Conservation (phyloP, 2,888 invertebrate species). For the Hydrotaea diabolus region DNA sequence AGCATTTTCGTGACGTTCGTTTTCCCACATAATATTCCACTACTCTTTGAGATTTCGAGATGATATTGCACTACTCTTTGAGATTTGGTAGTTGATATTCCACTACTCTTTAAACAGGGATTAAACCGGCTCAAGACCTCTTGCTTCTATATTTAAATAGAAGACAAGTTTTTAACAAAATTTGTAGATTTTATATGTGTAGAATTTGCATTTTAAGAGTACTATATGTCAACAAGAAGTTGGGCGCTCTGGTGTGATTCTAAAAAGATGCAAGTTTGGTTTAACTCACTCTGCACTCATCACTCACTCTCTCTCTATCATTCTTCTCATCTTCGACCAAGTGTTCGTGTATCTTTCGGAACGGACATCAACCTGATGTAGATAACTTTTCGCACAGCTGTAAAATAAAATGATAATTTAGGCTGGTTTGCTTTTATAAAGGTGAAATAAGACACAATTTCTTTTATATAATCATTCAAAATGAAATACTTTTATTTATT, state of each 20-base stretch:
- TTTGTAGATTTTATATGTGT: constrained; percentile 39
- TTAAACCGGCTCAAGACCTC: no score
- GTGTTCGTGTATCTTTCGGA: constrained; percentile 27
- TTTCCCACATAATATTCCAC: constrained; percentile 17
- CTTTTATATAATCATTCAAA: constrained; percentile 51
- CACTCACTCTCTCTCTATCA: not conserved
- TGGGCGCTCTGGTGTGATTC: constrained; percentile 24
- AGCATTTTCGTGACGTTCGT: constrained; percentile 9
- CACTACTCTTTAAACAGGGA: no score
- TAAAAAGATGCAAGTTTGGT: constrained; percentile 35
- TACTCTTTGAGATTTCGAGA: constrained; percentile 21
- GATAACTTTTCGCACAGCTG: constrained; percentile 61
- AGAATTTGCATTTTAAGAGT: constrained; percentile 44
- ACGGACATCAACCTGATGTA: constrained; percentile 23
- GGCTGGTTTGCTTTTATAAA: constrained; percentile 27
- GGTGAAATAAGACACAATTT: constrained; percentile 64
- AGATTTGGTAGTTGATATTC: no score
- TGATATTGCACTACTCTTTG: constrained; percentile 17
- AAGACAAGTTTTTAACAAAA: no score
- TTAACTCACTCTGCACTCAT: constrained; percentile 44
- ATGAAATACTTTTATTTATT: constrained; percentile 60
- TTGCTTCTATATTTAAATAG: no score
- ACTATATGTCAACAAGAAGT: constrained; percentile 23
- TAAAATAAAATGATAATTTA: constrained; percentile 69
- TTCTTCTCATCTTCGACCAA: constrained; percentile 37